Evolutionary conservation across 1,140 invertebrate species (phyloP).

Genomic region (Calosoma granatense): DNA sequence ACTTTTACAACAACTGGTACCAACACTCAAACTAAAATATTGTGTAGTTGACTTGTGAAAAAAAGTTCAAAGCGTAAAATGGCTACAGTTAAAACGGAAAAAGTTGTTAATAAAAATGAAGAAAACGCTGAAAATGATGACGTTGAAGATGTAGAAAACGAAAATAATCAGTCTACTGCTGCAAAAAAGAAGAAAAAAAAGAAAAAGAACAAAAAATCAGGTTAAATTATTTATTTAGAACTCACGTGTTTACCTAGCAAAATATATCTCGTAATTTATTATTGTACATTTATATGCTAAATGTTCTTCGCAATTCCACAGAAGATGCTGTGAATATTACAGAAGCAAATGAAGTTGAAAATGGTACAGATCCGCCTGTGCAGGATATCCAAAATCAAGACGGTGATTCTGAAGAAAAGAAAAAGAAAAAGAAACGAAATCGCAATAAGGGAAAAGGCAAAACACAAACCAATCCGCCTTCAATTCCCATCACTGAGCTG

Average conservation of each 20-base stretch:
- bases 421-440: constrained; percentile 49
- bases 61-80: constrained; percentile 20
- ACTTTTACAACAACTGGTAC: too few species aligned
- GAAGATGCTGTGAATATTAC: constrained; percentile 23
- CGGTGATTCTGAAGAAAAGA: constrained; percentile 37
- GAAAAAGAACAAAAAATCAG: constrained; percentile 40
- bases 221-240: constrained; percentile 16
- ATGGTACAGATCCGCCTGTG: constrained; percentile 23
- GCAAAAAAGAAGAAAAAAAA: constrained; percentile 55
- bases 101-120: constrained; percentile 24
- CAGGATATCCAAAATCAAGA: constrained; percentile 29
- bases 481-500: constrained; percentile 74
- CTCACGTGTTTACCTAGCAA: neutral
- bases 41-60: too few species aligned
- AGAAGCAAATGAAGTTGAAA: constrained; percentile 25
- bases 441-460: constrained; percentile 34
- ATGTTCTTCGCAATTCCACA: constrained; percentile 18
- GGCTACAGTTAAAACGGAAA: constrained; percentile 33
- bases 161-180: constrained; percentile 34
- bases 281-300: constrained; percentile 9
- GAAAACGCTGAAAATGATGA: constrained; percentile 29
- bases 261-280: neutral
- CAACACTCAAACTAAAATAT: too few species aligned
- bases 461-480: constrained; percentile 73
- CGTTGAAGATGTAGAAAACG: constrained; percentile 27